Evolutionary conservation across 2,113 vertebrate genomes (phyloP).

Genomic region (Tichodroma muraria): DNA sequence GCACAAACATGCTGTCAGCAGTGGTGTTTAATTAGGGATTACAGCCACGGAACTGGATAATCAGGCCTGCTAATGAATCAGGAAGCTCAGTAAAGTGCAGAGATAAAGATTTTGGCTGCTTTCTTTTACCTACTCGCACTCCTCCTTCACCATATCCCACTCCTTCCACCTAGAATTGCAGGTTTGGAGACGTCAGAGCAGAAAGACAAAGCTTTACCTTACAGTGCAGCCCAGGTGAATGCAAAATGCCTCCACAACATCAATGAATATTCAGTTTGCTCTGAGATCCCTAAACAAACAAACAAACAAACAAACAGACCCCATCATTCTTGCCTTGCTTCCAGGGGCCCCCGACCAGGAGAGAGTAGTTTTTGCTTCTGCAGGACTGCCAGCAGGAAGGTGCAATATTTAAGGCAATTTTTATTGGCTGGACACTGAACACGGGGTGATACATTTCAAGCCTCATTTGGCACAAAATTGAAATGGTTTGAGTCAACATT

Average conservation of each 20-base stretch:
- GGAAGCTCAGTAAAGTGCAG: slow-evolving; percentile 52
- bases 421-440: slow-evolving; percentile 27
- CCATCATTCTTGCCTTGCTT: not conserved
- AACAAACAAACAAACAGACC: not conserved
- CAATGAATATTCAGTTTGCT: not conserved
- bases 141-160: not conserved
- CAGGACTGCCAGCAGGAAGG: not conserved
- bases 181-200: not conserved
- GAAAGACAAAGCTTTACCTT: not conserved
- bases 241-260: not conserved
- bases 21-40: slow-evolving; percentile 76
- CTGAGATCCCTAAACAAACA: not conserved
- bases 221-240: not conserved
- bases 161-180: not conserved
- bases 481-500: slow-evolving; percentile 63
- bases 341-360: not conserved
- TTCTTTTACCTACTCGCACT: not conserved
- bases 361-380: not conserved
- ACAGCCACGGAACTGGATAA: slow-evolving; percentile 70
- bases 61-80: slow-evolving; percentile 69
- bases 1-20: slow-evolving; percentile 56
- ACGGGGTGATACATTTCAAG: slow-evolving; percentile 61
- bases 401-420: slow-evolving; percentile 37
- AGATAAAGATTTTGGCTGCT: not conserved
- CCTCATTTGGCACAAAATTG: slow-evolving; percentile 66